Conservation (phyloP, 2,797 vertebrate species). For the Lindbergichthys nudifrons region DNA sequence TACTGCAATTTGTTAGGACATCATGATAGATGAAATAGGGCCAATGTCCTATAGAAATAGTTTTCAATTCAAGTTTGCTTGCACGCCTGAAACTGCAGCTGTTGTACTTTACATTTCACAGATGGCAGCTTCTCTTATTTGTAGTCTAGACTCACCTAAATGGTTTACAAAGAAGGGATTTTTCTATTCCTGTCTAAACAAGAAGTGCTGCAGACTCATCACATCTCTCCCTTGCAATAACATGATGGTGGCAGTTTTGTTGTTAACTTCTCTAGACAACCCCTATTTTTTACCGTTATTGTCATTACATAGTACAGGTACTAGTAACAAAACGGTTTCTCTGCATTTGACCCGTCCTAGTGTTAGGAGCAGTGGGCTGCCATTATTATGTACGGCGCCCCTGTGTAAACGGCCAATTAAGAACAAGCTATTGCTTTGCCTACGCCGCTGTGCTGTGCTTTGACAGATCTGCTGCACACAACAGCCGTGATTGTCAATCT, state of each 20-base stretch:
- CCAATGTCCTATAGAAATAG: background rate
- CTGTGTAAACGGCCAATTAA: background rate
- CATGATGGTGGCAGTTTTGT: background rate
- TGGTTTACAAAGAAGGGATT: slow-evolving; percentile 22
- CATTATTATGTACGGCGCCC: no score
- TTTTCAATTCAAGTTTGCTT: background rate
- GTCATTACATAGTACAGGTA: no score
- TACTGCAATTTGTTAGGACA: background rate
- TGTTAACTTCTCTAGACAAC: background rate
- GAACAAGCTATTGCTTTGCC: slow-evolving; percentile 28
- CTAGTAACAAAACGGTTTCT: no score
- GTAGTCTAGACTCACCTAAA: background rate
- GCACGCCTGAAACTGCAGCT: background rate
- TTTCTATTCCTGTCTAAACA: slow-evolving; percentile 39
- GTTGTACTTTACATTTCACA: slow-evolving; percentile 2
- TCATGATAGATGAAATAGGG: background rate
- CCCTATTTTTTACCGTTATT: no score
- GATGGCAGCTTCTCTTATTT: slow-evolving; percentile 23
- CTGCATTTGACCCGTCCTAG: no score
- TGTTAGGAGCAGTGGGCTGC: no score
- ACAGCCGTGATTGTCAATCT: slow-evolving; percentile 38
- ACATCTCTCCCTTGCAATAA: background rate
- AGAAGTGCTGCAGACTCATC: slow-evolving; percentile 12
- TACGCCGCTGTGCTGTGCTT: background rate
- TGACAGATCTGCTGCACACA: slow-evolving; percentile 14